Evolutionary conservation across 2,797 vertebrate genomes (phyloP), one percentile per base, ranked within the genome.

Genomic region (Nyctalus aviator): DNA sequence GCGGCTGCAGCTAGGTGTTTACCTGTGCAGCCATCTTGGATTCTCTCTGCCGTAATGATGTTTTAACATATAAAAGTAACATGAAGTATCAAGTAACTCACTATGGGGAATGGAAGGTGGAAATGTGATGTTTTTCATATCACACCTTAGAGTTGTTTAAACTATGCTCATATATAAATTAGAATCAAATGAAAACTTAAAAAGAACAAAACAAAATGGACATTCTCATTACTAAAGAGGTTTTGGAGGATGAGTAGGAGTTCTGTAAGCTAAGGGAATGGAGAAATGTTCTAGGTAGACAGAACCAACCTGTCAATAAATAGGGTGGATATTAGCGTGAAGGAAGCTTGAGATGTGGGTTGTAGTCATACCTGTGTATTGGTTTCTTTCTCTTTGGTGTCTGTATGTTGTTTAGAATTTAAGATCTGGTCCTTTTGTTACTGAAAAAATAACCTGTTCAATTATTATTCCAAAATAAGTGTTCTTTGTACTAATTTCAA

Each of bases 371-470:
- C 55, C 32, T 20, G 6, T 14, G 17, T 41, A 6, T 25, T 46
- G 25, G 32, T 14, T 41, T 62, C 25, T 62, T 50, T 81, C 53
- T 30, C 66, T 79, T 93, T 35, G 55, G 11, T 59, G 46, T 77
- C 62, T 85, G 5, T 71, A n/a, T 68, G 8, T 57, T 79, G 66
- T 77, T 79, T 53, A 81, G 53, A 81, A 53, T 69, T 86, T 76
- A 94, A 90, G 90, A 88, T 53, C 41, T 83, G 25, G 30, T 35
- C 84, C 55, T 95, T 82, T 68, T 73, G 12, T 77, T 75, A 35
- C 25, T 53, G 46, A 83, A 48, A 79, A 78, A 84, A 88, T 69
- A 84, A 21, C 10, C 10, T 32, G 17, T 76, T 92, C 25, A 0
- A 59, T 73, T 35, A 23, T 57, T 81, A 57, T 72, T 91, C 20